A percentile compares a stretch with the other conserved stretches of the same genome.
Conservation (phyloP, 2,888 invertebrate species). For the Ditula angustiorana region DNA sequence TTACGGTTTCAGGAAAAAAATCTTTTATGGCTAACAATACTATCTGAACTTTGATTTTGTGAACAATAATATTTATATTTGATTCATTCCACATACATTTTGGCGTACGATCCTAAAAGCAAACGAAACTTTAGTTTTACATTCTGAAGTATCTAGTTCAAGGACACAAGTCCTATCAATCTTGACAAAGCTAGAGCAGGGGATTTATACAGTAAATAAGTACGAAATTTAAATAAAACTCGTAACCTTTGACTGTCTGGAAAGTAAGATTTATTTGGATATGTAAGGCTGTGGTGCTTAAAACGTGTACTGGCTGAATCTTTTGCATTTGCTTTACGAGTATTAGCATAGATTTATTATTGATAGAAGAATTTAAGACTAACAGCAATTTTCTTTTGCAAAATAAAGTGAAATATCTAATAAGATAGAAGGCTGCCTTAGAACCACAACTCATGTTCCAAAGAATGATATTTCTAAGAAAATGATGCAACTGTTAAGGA, state of each 20-base stretch:
- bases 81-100: not conserved
- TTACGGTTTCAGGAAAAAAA: too few relatives aligned
- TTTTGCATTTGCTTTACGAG: too few relatives aligned
- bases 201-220: not conserved
- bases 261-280: conserved; percentile 1
- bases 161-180: not conserved
- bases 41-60: not conserved
- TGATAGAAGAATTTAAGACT: too few relatives aligned
- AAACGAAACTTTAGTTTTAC: not conserved
- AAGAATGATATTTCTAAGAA: not conserved
- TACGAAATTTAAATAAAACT: not conserved
- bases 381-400: too few relatives aligned
- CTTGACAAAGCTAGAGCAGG: not conserved
- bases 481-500: not conserved
- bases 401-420: too few relatives aligned
- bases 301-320: too few relatives aligned
- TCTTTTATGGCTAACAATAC: not conserved
- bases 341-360: too few relatives aligned
- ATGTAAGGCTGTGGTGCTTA: not conserved
- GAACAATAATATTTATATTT: not conserved
- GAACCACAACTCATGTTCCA: not conserved
- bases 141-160: not conserved
- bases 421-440: too few relatives aligned
- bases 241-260: not conserved
- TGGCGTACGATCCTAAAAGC: not conserved